Conservation (phyloP, 2,888 invertebrate genomes). For the Malacosoma neustria region DNA sequence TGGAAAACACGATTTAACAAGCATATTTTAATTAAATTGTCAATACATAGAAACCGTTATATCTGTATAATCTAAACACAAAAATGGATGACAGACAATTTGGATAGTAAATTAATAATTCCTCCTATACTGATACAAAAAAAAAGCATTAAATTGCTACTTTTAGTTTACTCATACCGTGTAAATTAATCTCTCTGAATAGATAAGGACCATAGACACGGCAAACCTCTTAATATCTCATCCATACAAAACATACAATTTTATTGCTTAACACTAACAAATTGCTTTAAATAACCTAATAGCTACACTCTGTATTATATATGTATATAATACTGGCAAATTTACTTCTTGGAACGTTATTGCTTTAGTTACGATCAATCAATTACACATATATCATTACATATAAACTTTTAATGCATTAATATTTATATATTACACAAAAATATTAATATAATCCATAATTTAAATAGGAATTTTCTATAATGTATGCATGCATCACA, state of each 20-base stretch:
- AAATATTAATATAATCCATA: conserved; percentile 49
- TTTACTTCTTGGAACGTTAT: conserved; percentile 52
- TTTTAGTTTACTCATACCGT: no score
- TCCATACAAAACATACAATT: conserved; percentile 8
- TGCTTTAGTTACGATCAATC: conserved; percentile 35
- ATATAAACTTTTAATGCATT: conserved; percentile 11
- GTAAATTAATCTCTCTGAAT: no score
- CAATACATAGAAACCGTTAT: no score
- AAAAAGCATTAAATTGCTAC: no score
- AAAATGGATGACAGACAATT: no score
- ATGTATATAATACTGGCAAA: conserved; percentile 49
- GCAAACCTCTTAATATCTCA: conserved; percentile 11
- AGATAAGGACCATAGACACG: no score
- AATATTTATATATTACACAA: conserved; percentile 50
- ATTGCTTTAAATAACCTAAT: conserved; percentile 27
- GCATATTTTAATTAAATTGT: no score
- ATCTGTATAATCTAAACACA: no score
- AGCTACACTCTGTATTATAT: conserved; percentile 29
- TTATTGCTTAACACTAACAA: conserved; percentile 20
- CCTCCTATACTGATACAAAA: no score
- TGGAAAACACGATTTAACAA: no score
- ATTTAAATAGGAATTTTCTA: conserved; percentile 39
- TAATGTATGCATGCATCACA: conserved; percentile 69
- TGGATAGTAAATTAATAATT: no score
- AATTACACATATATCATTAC: conserved; percentile 11